Evolutionary conservation across 1,140 invertebrate species (phyloP).

Genomic region (Papilio polytes): DNA sequence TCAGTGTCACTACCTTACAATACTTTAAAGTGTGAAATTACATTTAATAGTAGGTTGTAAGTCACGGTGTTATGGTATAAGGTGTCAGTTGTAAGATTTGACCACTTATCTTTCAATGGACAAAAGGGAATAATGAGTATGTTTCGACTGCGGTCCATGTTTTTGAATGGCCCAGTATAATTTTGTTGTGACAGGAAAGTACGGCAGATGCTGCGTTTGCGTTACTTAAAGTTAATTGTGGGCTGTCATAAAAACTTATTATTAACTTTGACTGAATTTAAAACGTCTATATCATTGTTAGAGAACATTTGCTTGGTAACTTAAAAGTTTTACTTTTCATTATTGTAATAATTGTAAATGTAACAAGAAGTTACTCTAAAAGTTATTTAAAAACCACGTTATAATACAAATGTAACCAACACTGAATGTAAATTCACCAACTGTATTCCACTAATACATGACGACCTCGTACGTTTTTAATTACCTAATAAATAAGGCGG

Average conservation of each 20-base stretch:
- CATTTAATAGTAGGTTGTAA: constrained; percentile 71
- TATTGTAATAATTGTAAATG: neutral
- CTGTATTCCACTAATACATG: constrained; percentile 43
- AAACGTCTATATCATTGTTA: constrained; percentile 3
- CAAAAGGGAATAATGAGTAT: constrained; percentile 58
- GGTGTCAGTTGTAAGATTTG: constrained; percentile 76
- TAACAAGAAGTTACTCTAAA: neutral
- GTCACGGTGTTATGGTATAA: constrained; percentile 67
- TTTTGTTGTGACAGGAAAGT: constrained; percentile 60
- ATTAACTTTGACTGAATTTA: constrained; percentile 25
- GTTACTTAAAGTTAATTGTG: constrained; percentile 33
- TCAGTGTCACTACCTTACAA: constrained; percentile 62
- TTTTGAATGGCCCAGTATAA: constrained; percentile 54
- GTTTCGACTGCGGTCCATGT: constrained; percentile 51
- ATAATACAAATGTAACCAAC: neutral
- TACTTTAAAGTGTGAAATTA: constrained; percentile 71
- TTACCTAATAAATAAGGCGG: constrained; percentile 66
- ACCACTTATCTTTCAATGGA: constrained; percentile 72
- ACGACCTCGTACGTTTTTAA: constrained; percentile 54
- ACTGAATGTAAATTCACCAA: constrained; percentile 4
- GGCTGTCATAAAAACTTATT: neutral
- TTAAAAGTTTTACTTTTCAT: neutral
- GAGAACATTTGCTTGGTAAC: neutral
- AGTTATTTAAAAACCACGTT: neutral
- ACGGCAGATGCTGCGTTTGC: constrained; percentile 32